Evolutionary conservation across 2,113 vertebrate species (phyloP), one percentile per base, ranked within the genome.

Genomic region (Chloroceryle aenea): DNA sequence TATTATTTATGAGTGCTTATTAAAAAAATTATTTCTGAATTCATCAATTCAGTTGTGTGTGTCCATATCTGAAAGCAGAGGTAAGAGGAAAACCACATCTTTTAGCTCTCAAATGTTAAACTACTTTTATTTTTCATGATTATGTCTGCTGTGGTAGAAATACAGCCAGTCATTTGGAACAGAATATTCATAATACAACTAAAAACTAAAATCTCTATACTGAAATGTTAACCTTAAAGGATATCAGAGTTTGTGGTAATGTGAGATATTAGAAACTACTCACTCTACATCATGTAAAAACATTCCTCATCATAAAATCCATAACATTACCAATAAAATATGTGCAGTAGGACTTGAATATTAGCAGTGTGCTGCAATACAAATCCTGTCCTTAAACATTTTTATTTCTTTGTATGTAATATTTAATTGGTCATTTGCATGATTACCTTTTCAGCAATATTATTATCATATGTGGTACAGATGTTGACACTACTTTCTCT

Each of bases 1-100:
- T 69, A 61, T 5, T 68, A 53, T 42, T 85, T 86, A 74, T 71
- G 30, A 29, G 8, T 45, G 83, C 59, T 90, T 86, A 56, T 61
- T 81, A 84, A 75, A 91, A 89, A 52, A 43, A 19, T 62, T 81
- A 63, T 61, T 87, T 92, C 76, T 89, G 43, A 94, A 84, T 83
- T 87, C 4, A 56, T 43, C 64, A 48, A 74, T 62, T 84, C 42
- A 71, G 68, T 45, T 86, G 7, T 38, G 21, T 74, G n/a, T 16
- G 27, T 53, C 61, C 23, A 19, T 26, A 84, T 47, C 3, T 84
- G 34, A 90, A 94, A 93, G 47, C 2, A 71, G 20, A 92, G 7
- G 12, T 19, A 86, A 91, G 42, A 85, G 25, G 16, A 90, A 90
- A 83, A 93, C 53, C 55, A 30, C 16, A 14, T 36, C 3, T 84